These are phyloP conservation scores for Automeris io DNA, from an alignment of 2,888 invertebrate species.

Conservation along the genomic window DNA sequence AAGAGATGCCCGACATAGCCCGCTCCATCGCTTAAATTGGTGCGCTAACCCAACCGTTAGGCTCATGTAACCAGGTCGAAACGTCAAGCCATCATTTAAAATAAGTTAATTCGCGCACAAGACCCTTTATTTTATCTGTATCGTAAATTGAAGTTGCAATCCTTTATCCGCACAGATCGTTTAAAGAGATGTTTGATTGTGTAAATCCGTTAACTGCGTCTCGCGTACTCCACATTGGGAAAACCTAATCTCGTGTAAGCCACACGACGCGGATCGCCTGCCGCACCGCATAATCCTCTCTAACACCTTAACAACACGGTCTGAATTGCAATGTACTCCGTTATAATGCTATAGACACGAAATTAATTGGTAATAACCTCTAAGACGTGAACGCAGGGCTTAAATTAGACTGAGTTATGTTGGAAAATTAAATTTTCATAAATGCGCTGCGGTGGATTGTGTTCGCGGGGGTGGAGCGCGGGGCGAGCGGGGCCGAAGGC, in stretches of 20 bases:
- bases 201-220: conserved; percentile 66
- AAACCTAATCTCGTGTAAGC: conserved; percentile 70
- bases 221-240: conserved; percentile 56
- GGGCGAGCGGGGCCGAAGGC: conserved; percentile 11
- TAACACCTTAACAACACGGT: conserved; percentile 39
- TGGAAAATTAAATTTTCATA: conserved; percentile 76
- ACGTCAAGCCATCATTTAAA: too few species aligned
- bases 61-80: too few species aligned
- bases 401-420: conserved; percentile 52
- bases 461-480: conserved; percentile 16
- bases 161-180: not conserved
- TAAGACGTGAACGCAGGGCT: conserved; percentile 53
- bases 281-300: conserved; percentile 33
- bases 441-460: conserved; percentile 37
- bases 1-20: too few species aligned
- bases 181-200: conserved; percentile 51
- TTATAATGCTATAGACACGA: conserved; percentile 10
- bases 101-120: too few species aligned
- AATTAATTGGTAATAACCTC: conserved; percentile 60
- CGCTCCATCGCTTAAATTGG: too few species aligned
- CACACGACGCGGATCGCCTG: conserved; percentile 60
- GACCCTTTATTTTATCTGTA: too few species aligned
- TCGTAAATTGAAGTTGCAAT: too few species aligned
- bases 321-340: conserved; percentile 28
- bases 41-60: too few species aligned